A percentile compares a stretch with the other conserved stretches of the same genome.
Evolutionary conservation across 2,888 invertebrate genomes (phyloP).

Genomic region (Laspeyria flexula): DNA sequence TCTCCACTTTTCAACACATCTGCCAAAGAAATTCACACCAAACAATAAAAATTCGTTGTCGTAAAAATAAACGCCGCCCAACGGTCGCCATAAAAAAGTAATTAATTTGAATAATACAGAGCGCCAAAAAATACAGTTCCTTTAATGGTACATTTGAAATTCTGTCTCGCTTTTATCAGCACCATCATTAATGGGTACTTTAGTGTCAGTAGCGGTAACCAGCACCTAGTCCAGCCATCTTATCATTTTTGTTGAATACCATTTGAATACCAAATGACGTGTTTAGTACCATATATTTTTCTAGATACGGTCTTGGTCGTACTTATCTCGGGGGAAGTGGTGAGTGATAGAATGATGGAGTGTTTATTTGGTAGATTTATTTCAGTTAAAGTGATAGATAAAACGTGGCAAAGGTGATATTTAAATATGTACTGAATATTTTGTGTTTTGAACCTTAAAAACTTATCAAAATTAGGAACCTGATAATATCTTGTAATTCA

Average conservation of each 20-base stretch:
- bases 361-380: not conserved
- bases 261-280: slow-evolving; percentile 64
- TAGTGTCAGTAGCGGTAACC: slow-evolving; percentile 66
- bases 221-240: slow-evolving; percentile 55
- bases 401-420: too few species aligned
- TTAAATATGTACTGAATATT: too few species aligned
- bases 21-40: slow-evolving; percentile 6
- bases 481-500: too few species aligned
- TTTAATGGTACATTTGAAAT: slow-evolving; percentile 69
- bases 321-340: not conserved
- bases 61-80: slow-evolving; percentile 49
- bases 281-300: slow-evolving; percentile 22
- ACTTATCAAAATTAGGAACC: too few species aligned
- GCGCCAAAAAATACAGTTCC: slow-evolving; percentile 58
- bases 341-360: not conserved
- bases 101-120: slow-evolving; percentile 78
- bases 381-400: not conserved
- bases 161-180: slow-evolving; percentile 70
- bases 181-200: slow-evolving; percentile 70
- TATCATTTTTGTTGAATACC: slow-evolving; percentile 64
- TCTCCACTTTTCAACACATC: slow-evolving; percentile 25
- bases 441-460: too few species aligned
- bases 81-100: slow-evolving; percentile 68
- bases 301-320: slow-evolving; percentile 10
- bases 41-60: slow-evolving; percentile 28